phyloP scores from a whole-genome alignment of 1,140 invertebrate genomes.

The Cotesia vestalis region DNA sequence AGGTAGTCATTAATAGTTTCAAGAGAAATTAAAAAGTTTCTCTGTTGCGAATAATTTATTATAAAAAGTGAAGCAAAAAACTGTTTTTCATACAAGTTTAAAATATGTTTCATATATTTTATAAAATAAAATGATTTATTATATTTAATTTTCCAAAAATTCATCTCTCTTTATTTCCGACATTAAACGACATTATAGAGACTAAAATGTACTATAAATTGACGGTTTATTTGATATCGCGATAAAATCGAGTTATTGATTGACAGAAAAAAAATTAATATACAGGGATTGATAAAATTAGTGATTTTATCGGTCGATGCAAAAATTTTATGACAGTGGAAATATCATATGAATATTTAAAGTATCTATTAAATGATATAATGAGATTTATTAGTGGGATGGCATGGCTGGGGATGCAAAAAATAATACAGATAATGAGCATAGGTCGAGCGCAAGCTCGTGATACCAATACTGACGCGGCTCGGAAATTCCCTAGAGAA shows the following conservation, averaged over 20 bases:
- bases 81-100: no score
- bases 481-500: slow-evolving; percentile 13
- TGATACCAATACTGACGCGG: slow-evolving; percentile 28
- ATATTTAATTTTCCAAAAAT: no score
- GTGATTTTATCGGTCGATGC: background rate
- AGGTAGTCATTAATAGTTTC: no score
- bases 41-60: no score
- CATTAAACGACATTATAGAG: no score
- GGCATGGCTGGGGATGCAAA: slow-evolving; percentile 9
- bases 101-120: no score
- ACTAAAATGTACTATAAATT: no score
- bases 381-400: slow-evolving; percentile 3
- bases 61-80: no score
- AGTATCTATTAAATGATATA: slow-evolving; percentile 5
- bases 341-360: slow-evolving; percentile 6
- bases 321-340: background rate
- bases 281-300: background rate
- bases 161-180: no score
- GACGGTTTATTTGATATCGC: no score
- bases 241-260: slow-evolving; percentile 19
- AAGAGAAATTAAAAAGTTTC: no score
- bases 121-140: no score
- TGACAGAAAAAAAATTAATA: slow-evolving; percentile 2
- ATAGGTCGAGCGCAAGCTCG: slow-evolving; percentile 18
- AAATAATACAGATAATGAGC: slow-evolving; percentile 31